phyloP scores from a whole-genome alignment of 2,888 invertebrate species.

The Megastigmus dorsalis region DNA sequence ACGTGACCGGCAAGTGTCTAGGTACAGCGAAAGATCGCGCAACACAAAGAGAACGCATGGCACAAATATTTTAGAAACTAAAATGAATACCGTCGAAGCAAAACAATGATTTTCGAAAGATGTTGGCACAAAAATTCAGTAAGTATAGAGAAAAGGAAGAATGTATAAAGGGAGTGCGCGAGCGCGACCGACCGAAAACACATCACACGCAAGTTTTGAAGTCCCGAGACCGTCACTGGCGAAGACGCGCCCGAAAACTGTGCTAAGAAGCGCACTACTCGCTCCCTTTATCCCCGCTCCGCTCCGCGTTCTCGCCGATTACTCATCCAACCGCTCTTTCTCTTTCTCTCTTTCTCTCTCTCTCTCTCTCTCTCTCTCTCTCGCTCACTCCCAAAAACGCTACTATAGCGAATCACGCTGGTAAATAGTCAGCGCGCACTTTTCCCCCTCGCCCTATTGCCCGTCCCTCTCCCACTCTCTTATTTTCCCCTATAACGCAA shows the following conservation, averaged over 20 bases:
- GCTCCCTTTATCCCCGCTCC: slow-evolving; percentile 54
- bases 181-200: too few relatives aligned
- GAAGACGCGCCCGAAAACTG: slow-evolving; percentile 47
- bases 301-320: slow-evolving; percentile 16
- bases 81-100: too few relatives aligned
- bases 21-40: too few relatives aligned
- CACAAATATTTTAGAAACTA: too few relatives aligned
- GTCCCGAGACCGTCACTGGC: background rate
- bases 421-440: slow-evolving; percentile 17
- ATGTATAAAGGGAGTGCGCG: background rate
- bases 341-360: background rate
- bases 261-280: slow-evolving; percentile 19
- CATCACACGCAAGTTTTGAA: too few relatives aligned
- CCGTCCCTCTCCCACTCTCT: background rate
- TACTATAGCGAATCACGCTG: slow-evolving; percentile 19
- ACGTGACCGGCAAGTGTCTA: background rate
- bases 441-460: background rate
- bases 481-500: background rate
- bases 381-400: background rate
- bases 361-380: background rate
- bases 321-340: background rate
- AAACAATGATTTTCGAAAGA: too few relatives aligned
- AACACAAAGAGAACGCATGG: too few relatives aligned
- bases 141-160: too few relatives aligned
- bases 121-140: too few relatives aligned